Evolutionary conservation across 2,797 vertebrate genomes (phyloP).

Genomic region (Poeciliopsis turneri): DNA sequence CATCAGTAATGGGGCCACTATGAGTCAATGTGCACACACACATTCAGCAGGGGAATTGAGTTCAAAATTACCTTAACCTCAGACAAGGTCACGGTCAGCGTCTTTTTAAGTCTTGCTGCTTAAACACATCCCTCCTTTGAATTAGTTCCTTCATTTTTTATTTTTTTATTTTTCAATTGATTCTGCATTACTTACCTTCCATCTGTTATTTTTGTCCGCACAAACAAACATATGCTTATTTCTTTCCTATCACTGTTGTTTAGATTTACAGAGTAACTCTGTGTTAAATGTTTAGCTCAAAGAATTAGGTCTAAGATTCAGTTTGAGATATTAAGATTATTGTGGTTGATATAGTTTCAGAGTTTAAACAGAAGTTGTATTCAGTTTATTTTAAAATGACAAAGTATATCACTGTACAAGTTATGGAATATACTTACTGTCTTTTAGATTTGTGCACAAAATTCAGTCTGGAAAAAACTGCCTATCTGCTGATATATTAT

Average conservation of each 20-base stretch:
- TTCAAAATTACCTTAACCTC: constrained; percentile 51
- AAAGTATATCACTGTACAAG: not conserved
- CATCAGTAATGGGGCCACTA: constrained; percentile 71
- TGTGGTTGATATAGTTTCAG: not conserved
- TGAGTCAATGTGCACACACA: constrained; percentile 37
- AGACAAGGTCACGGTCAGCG: constrained; percentile 66
- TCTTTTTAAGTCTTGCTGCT: constrained; percentile 43
- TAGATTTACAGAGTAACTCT: not conserved
- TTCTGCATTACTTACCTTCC: not conserved
- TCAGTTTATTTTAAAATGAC: not conserved
- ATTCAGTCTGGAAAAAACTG: not conserved
- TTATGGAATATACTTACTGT: not conserved
- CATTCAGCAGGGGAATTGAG: constrained; percentile 35
- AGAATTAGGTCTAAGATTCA: not conserved
- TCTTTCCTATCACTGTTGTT: not conserved
- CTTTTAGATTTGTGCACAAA: not conserved
- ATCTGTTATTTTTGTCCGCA: not conserved
- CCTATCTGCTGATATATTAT: not conserved
- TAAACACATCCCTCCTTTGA: constrained; percentile 31
- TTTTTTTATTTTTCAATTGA: not conserved
- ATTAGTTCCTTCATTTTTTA: constrained; percentile 17
- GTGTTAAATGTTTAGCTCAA: not conserved
- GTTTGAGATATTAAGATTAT: not conserved
- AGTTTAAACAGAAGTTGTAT: not conserved
- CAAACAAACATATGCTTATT: not conserved